phyloP scores from a whole-genome alignment of 2,797 vertebrate species.

The Oreonectes daqikongensis region DNA sequence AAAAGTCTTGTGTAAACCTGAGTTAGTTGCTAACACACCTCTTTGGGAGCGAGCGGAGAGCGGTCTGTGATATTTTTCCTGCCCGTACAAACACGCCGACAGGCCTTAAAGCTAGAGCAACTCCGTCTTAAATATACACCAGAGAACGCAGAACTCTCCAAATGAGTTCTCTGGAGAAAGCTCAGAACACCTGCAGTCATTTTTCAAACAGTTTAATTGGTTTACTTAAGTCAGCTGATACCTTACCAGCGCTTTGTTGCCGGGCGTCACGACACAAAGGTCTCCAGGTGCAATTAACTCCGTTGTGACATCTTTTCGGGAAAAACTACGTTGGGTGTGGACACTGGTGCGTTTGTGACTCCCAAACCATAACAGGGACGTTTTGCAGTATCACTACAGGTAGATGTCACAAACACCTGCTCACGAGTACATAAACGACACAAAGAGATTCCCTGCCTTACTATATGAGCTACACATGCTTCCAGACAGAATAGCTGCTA shows the following conservation, averaged over 20 bases:
- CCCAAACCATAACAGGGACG: no score
- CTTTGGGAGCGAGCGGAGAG: conserved; percentile 8
- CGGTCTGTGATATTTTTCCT: conserved; percentile 51
- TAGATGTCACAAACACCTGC: conserved; percentile 22
- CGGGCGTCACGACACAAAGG: conserved; percentile 56
- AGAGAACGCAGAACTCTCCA: conserved; percentile 53
- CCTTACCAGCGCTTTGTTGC: conserved; percentile 50
- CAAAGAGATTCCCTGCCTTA: conserved; percentile 26
- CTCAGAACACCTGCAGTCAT: conserved; percentile 62
- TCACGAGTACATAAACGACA: conserved; percentile 14
- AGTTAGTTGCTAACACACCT: conserved; percentile 21
- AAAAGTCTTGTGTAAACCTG: conserved; percentile 20
- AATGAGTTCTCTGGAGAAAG: conserved; percentile 64
- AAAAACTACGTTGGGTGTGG: conserved; percentile 14
- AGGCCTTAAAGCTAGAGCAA: conserved; percentile 47
- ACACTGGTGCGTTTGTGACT: background rate
- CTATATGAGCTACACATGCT: conserved; percentile 5
- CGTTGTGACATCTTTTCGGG: conserved; percentile 45
- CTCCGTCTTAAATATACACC: conserved; percentile 59
- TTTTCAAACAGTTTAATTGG: conserved; percentile 69
- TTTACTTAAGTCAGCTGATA: conserved; percentile 62
- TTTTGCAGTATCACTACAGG: conserved; percentile 10
- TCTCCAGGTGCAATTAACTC: conserved; percentile 56
- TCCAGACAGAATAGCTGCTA: conserved; percentile 38
- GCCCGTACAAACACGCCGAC: conserved; percentile 45